Base-by-base conservation (phyloP, 1,140 invertebrate species). In the Aradophagus sp. region DNA sequence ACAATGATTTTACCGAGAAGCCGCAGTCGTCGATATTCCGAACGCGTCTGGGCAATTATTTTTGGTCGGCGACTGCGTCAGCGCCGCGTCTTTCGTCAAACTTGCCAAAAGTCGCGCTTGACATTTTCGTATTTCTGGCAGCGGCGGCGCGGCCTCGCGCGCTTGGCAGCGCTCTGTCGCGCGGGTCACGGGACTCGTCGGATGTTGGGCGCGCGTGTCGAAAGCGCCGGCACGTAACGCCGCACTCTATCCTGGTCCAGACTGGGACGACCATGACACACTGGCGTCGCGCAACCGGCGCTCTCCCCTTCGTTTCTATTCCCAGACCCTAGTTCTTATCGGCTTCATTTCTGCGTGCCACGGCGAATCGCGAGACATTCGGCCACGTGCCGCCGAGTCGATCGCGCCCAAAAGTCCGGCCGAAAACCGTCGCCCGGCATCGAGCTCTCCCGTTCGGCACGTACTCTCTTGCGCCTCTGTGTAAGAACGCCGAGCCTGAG, bases 381-480 rank as follows among this genome's bases (percentile, higher is more conserved):
- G 27, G 20, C 35, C 45, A 36, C 42, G 50, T 41, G 36, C 15
- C 45, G 39, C 6, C 12, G 6, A 10, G 15, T n/a, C 36, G 12
- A 7, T 5, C 12, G 19, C 35, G 17, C 34, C 13, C 19, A 29
- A 12, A 29, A 66, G 44, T 45, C 26, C 44, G 8, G 1, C 58
- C 50, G 36, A 61, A 71, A 61, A 59, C 58, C 41, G 11, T 23
- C n/a, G 32, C 48, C 68, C 38, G 68, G 61, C 69, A 62, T 72
- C 62, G 62, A 72, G 50, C 61, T 72, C 69, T 56, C 69, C 56
- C n/a, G n/a, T n/a, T n/a, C n/a, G n/a, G n/a, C n/a, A n/a, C n/a
- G n/a, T n/a, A n/a, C n/a, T n/a, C n/a, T n/a, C n/a, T n/a, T n/a
- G n/a, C n/a, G 41, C 47, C 19, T 38, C 53, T 42, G 20, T 20